These are phyloP conservation scores for Oceanodroma tethys DNA, from an alignment of 2,113 vertebrate genomes.

Conservation along the genomic window DNA sequence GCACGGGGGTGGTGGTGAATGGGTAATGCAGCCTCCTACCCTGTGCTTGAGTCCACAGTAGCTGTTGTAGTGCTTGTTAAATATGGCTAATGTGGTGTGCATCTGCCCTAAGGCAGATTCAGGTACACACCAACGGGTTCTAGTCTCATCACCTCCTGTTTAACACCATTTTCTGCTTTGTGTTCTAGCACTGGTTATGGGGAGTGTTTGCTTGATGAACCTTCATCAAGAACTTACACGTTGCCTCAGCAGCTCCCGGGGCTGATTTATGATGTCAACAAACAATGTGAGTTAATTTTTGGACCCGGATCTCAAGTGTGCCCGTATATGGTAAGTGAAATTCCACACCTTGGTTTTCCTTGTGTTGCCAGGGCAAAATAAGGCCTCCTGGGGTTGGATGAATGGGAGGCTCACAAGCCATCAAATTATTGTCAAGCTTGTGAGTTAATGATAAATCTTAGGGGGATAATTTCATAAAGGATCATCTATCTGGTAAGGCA, in stretches of 20 bases:
- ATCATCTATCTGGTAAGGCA: neutral
- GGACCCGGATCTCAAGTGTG: conserved; percentile 96
- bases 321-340: conserved; percentile 94
- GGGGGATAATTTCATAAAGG: neutral
- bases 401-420: neutral
- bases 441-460: neutral
- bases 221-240: conserved; percentile 85
- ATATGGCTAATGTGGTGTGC: neutral
- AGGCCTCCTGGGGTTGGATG: neutral
- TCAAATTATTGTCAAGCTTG: neutral
- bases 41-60: neutral
- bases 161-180: conserved; percentile 72
- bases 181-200: conserved; percentile 93
- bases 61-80: neutral
- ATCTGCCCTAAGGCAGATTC: neutral
- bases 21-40: neutral
- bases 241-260: conserved; percentile 92
- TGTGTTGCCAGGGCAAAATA: neutral
- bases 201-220: conserved; percentile 95
- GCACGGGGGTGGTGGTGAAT: neutral
- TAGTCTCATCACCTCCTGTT: neutral
- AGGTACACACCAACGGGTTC: neutral
- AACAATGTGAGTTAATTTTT: conserved; percentile 99
- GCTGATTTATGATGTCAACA: conserved; percentile 92
- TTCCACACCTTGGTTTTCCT: conserved; percentile 11